Base-by-base conservation (phyloP, 1,140 invertebrate genomes). In the Brachionus rubens region DNA sequence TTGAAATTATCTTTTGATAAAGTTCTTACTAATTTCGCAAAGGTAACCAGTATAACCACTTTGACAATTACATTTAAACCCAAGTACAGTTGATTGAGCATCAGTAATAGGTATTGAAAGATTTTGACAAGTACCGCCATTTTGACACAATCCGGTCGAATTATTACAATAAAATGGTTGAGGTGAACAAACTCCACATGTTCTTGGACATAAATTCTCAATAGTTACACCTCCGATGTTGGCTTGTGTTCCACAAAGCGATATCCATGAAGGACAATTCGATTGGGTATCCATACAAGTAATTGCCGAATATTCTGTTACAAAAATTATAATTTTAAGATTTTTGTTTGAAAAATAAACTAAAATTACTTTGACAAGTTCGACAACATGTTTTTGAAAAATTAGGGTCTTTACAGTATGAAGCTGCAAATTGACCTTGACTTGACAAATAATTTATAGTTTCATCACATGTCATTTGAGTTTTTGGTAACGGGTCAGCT, bases 31-130 rank as follows among this genome's bases (percentile, higher is more conserved):
- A 24, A 91, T 78, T 56, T 79, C 79, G 65, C 79, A 80, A 21
- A 80, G 54, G 16, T 28, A 30, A 14, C 82, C 82, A 75, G 79
- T 80, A 59, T 77, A 78, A 47, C 81, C 81, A 28, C 78, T 76
- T 14, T 79, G 78, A 70, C 81, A 83, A 16, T 56, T 5, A 62
- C 82, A 83, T 0, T 92, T 94, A 59, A 75, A 75, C 5, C 68
- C 68, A 12, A 72, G 12, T 21, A 72, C 9, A 24, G 68, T 50
- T 2, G 48, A 19, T 19, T n/a, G 26, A n/a, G 47, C 12, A 12
- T 19, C 16, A 19, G 24, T n/a, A 10, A 48, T 28, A 33, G 65
- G 43, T 30, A 33, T 30, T 6, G 21, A 36, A 7, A 33, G 28
- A 40, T 54, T 54, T 28, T 77, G 12, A 78, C 82, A 82, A 14